Evolutionary conservation across 2,888 invertebrate species (phyloP), one percentile per base, ranked within the genome.

Genomic region (Drosophila neutralis): DNA sequence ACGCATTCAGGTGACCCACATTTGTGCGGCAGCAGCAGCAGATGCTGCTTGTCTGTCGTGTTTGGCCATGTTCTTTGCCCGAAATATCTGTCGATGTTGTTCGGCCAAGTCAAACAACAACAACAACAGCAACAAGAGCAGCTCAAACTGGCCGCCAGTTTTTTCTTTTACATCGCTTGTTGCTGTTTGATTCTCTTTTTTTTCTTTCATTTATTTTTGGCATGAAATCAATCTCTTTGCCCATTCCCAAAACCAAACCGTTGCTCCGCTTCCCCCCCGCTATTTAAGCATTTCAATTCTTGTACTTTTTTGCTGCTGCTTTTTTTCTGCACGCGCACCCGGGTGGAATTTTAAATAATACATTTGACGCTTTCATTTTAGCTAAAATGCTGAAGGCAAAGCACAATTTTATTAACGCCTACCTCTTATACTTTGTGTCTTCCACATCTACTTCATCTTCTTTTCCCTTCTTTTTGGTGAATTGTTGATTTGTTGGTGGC

Each of bases 1-100:
- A 84, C 87, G 78, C 81, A 80, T 84, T 83, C 83, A 79, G 84
- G 81, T 87, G 87, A 87, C 87, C 87, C 72, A 87, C 87, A 86
- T 87, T 82, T 65, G 60, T 66, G 42, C 59, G 62, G 38, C 36
- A 42, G 48, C 48, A 51, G 51, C 63, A 35, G 59, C 64, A 51
- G 57, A 75, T 71, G 78, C 73, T 79, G 79, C 61, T 76, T 52
- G 70, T 73, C 73, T 76, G 80, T 60, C 78, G 31, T 79, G 73
- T 73, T 72, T 68, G 61, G 58, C 27, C 78, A 60, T 79, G 81
- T 79, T 81, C 76, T 78, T 78, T 69, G 75, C 48, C 68, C 69
- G 60, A 80, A 75, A 69, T 61, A 68, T 66, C 68, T 73, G 80
- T 73, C 76, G 69, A 73, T 79, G 70, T 61, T 61, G 57, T 33